A percentile compares a stretch with the other conserved stretches of the same genome.
These are phyloP conservation scores for Riptortus pedestris DNA, from an alignment of 1,140 invertebrate species.

Conservation along the genomic window DNA sequence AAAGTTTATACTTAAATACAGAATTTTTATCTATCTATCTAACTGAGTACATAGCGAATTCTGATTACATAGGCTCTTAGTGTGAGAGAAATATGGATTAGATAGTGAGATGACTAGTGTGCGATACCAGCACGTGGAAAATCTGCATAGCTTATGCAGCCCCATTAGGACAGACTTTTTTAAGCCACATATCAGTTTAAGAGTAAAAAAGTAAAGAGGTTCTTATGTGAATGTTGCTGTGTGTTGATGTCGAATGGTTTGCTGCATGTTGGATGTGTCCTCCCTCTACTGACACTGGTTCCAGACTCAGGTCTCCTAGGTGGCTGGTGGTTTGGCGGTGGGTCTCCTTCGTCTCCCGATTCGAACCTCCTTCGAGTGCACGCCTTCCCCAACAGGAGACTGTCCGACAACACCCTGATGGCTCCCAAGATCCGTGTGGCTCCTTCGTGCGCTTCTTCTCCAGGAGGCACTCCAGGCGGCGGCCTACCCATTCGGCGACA, in stretches of 20 bases:
- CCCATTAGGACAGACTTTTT: too few relatives aligned
- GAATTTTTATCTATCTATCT: too few relatives aligned
- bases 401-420: conserved; percentile 85
- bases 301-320: conserved; percentile 49
- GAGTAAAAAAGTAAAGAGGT: too few relatives aligned
- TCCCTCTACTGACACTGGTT: neutral
- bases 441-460: conserved; percentile 73
- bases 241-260: conserved; percentile 1
- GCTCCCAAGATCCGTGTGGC: conserved; percentile 74
- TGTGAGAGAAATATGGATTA: too few relatives aligned
- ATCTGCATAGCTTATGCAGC: too few relatives aligned
- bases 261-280: neutral
- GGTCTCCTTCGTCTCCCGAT: conserved; percentile 64
- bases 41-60: too few relatives aligned
- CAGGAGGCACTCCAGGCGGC: conserved; percentile 66
- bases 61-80: too few relatives aligned
- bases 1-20: too few relatives aligned
- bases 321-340: conserved; percentile 64
- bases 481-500: conserved; percentile 73
- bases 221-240: too few relatives aligned
- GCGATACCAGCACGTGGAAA: too few relatives aligned
- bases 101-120: too few relatives aligned
- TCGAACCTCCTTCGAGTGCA: conserved; percentile 76
- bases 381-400: conserved; percentile 66
- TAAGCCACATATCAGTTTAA: too few relatives aligned